Conservation (phyloP, 1,140 invertebrate genomes). For the Panagrolaimus sp. region DNA sequence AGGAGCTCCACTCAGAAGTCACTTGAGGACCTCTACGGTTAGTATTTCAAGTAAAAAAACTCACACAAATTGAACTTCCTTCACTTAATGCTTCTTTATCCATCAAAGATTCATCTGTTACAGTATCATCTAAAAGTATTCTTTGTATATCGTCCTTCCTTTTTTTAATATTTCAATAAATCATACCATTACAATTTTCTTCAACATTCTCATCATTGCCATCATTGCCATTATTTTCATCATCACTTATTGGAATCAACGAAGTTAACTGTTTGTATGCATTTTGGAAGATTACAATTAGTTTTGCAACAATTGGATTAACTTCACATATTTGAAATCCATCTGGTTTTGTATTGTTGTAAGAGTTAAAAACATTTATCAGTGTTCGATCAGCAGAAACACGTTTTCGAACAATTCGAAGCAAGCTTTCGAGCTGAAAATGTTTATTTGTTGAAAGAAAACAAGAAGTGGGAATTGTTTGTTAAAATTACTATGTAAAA, state of each 20-base stretch:
- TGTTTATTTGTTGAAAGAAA: too few species aligned
- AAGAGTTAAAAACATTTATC: constrained; percentile 39
- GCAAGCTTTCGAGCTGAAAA: constrained; percentile 33
- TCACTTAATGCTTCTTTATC: too few species aligned
- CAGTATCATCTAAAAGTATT: too few species aligned
- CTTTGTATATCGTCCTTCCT: too few species aligned
- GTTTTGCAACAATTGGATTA: constrained; percentile 39
- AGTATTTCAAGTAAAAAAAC: too few species aligned
- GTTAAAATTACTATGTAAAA: too few species aligned
- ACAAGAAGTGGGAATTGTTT: too few species aligned
- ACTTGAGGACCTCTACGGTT: too few species aligned
- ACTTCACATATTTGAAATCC: constrained; percentile 37
- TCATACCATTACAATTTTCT: constrained; percentile 10
- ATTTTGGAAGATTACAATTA: constrained; percentile 39
- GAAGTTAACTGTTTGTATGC: constrained; percentile 36
- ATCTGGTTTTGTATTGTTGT: constrained; percentile 30
- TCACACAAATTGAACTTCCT: too few species aligned
- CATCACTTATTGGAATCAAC: not conserved
- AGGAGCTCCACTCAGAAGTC: too few species aligned
- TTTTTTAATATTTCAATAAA: constrained; percentile 8
- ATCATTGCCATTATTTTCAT: not conserved
- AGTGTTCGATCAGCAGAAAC: constrained; percentile 33
- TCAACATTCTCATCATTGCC: not conserved
- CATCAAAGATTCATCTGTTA: too few species aligned
- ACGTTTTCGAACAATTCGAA: constrained; percentile 38